Conservation (phyloP, 2,888 invertebrate genomes). For the Diabrotica balteata region DNA sequence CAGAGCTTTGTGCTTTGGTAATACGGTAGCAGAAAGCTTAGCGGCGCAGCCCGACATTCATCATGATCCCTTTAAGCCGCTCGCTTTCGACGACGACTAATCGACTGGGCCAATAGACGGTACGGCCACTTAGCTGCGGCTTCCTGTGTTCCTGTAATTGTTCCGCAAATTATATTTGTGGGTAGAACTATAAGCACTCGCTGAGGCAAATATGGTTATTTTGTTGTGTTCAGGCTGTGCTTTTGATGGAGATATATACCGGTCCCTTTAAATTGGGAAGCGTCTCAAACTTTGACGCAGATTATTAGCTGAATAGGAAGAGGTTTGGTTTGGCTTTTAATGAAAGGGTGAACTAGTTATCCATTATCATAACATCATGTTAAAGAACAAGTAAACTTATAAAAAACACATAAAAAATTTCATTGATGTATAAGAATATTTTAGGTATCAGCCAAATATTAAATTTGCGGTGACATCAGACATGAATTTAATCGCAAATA, state of each 20-base stretch:
- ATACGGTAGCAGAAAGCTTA: conserved; percentile 58
- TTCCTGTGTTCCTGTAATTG: conserved; percentile 59
- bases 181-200: conserved; percentile 56
- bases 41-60: conserved; percentile 46
- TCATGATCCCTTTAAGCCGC: conserved; percentile 44
- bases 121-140: conserved; percentile 59
- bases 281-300: conserved; percentile 23
- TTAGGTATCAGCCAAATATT: too few species aligned
- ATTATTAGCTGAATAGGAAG: conserved; percentile 15
- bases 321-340: conserved; percentile 10
- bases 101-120: conserved; percentile 47
- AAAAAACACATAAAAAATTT: too few species aligned
- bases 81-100: conserved; percentile 36
- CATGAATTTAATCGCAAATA: too few species aligned
- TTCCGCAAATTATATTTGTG: conserved; percentile 61
- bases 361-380: conserved; percentile 1
- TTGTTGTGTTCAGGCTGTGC: conserved; percentile 51
- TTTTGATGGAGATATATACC: conserved; percentile 37
- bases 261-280: conserved; percentile 18
- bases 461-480: too few species aligned
- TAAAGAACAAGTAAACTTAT: too few species aligned
- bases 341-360: conserved; percentile 8
- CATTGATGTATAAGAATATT: too few species aligned
- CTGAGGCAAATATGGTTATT: conserved; percentile 57
- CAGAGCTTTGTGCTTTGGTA: conserved; percentile 60